phyloP scores from a whole-genome alignment of 2,888 invertebrate genomes.

The Sesia bembeciformis region DNA sequence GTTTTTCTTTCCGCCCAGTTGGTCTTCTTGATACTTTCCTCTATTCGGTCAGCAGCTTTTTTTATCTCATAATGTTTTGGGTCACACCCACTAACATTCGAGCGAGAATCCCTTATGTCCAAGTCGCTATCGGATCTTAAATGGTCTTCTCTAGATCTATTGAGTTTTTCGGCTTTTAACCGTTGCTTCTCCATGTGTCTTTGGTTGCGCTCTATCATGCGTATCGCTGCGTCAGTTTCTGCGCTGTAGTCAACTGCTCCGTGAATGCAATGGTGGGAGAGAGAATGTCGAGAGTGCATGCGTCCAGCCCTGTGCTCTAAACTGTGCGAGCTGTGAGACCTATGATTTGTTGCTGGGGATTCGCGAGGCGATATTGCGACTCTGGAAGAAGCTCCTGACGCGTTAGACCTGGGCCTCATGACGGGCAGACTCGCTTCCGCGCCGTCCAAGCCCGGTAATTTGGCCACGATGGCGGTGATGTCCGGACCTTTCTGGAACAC shows the following conservation, averaged over 20 bases:
- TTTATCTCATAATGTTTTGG: slow-evolving; percentile 46
- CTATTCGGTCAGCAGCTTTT: slow-evolving; percentile 55
- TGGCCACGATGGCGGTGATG: slow-evolving; percentile 82
- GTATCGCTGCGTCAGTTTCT: slow-evolving; percentile 73
- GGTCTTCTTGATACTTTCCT: slow-evolving; percentile 65
- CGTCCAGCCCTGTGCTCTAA: slow-evolving; percentile 56
- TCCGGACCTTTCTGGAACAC: slow-evolving; percentile 88
- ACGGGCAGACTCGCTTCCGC: slow-evolving; percentile 52
- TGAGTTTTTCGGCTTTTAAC: slow-evolving; percentile 51
- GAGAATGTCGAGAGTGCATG: slow-evolving; percentile 44
- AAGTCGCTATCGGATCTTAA: slow-evolving; percentile 56
- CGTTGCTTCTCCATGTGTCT: slow-evolving; percentile 74
- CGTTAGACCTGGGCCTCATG: slow-evolving; percentile 68
- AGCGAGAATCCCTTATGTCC: slow-evolving; percentile 37
- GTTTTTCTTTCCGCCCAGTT: slow-evolving; percentile 68
- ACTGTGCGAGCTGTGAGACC: slow-evolving; percentile 62
- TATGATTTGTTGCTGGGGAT: slow-evolving; percentile 35
- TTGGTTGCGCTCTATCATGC: slow-evolving; percentile 76
- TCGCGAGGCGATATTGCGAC: slow-evolving; percentile 50
- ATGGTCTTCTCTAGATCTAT: slow-evolving; percentile 50
- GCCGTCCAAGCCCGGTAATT: slow-evolving; percentile 73
- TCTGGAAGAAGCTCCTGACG: slow-evolving; percentile 74
- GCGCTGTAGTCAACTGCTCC: slow-evolving; percentile 70
- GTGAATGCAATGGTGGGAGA: slow-evolving; percentile 64
- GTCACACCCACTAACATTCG: slow-evolving; percentile 25